Conservation (phyloP, 2,888 invertebrate genomes). For the Acleris literana region DNA sequence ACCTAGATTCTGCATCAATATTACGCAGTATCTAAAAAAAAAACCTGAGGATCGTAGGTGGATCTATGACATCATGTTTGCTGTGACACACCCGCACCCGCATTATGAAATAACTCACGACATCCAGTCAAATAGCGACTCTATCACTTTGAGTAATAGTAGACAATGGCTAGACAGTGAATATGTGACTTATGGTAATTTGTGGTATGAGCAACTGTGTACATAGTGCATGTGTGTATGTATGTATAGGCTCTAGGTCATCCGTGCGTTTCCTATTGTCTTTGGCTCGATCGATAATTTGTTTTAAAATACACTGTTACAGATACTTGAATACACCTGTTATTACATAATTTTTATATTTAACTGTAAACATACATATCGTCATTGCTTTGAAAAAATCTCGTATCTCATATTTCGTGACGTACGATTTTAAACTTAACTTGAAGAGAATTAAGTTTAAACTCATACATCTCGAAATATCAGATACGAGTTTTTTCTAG, state of each 20-base stretch:
- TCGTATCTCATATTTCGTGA: no score
- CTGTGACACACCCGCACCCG: constrained; percentile 31
- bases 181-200: neutral
- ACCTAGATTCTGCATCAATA: constrained; percentile 7
- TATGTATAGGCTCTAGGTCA: constrained; percentile 14
- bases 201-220: constrained; percentile 18
- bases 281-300: constrained; percentile 2
- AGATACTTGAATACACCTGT: no score
- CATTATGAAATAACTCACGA: neutral
- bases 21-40: constrained; percentile 17
- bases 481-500: no score
- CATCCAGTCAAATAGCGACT: constrained; percentile 2
- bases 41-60: constrained; percentile 52
- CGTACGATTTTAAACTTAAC: no score
- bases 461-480: no score
- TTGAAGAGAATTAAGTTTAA: no score
- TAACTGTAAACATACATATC: no score
- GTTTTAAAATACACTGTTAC: neutral
- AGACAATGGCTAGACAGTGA: neutral
- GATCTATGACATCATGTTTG: constrained; percentile 63
- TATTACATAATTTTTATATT: no score
- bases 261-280: constrained; percentile 6
- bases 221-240: constrained; percentile 18
- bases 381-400: no score
- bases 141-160: neutral